Conservation (phyloP, 2,888 invertebrate genomes). For the Boloria selene region DNA sequence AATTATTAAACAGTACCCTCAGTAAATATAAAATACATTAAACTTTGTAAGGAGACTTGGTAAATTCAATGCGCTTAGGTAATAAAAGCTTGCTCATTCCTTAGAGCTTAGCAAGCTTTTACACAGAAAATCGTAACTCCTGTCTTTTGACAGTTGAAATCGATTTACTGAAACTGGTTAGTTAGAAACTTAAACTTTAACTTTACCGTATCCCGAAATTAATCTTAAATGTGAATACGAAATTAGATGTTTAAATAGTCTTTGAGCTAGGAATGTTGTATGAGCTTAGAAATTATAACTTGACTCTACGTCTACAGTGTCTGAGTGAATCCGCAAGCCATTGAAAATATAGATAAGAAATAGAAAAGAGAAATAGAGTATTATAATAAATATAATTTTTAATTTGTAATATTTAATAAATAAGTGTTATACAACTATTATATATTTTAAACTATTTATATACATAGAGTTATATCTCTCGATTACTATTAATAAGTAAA, state of each 20-base stretch:
- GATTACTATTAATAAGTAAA: no score
- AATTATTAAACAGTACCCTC: no score
- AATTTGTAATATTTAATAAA: no score
- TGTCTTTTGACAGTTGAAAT: conserved; percentile 32
- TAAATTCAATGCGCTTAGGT: not conserved
- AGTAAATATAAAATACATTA: no score
- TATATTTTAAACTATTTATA: no score
- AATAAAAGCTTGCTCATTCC: not conserved
- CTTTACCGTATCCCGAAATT: conserved; percentile 20
- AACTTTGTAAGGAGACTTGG: no score
- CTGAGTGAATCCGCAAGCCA: not conserved
- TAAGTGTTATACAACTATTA: no score
- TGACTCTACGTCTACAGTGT: not conserved
- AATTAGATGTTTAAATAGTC: conserved; percentile 27
- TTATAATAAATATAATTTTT: no score
- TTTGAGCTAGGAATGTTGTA: not conserved
- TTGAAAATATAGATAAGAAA: no score
- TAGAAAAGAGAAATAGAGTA: no score
- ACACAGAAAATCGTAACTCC: conserved; percentile 39
- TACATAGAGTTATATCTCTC: no score
- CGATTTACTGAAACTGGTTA: conserved; percentile 38
- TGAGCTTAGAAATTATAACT: not conserved
- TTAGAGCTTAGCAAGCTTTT: not conserved
- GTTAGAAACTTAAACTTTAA: conserved; percentile 28
- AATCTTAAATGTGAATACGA: conserved; percentile 33